A percentile compares a stretch with the other conserved stretches of the same genome.
These are phyloP conservation scores for Stomatorhinus ivindoensis DNA, from an alignment of 2,113 vertebrate genomes.

Conservation along the genomic window DNA sequence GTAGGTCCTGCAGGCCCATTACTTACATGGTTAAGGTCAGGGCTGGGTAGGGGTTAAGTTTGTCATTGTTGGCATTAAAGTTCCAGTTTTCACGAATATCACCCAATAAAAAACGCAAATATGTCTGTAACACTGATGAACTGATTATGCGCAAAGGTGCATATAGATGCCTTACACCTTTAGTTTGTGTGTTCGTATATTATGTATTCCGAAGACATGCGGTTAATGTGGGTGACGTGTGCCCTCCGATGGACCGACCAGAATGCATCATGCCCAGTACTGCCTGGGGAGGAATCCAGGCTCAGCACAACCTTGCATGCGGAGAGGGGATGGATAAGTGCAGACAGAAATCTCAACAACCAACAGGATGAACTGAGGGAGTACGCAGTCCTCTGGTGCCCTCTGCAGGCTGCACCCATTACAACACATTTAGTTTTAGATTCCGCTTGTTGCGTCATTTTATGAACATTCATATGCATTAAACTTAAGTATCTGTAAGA, in stretches of 20 bases:
- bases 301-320: background rate
- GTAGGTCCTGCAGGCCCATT: background rate
- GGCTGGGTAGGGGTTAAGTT: background rate
- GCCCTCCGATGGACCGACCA: background rate
- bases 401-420: background rate
- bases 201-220: background rate
- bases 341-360: background rate
- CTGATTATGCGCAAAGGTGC: background rate
- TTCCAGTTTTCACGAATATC: background rate
- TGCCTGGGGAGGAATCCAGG: background rate
- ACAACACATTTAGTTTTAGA: background rate
- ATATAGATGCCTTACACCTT: background rate
- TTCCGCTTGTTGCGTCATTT: background rate
- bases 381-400: background rate
- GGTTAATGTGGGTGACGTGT: background rate
- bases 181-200: background rate
- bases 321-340: background rate
- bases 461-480: background rate
- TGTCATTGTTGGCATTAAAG: background rate
- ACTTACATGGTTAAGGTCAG: background rate
- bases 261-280: background rate
- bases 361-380: background rate
- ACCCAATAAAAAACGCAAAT: background rate
- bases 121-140: background rate
- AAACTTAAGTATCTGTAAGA: background rate